phyloP scores from a whole-genome alignment of 1,140 invertebrate genomes.

The Heterodera schachtii region DNA sequence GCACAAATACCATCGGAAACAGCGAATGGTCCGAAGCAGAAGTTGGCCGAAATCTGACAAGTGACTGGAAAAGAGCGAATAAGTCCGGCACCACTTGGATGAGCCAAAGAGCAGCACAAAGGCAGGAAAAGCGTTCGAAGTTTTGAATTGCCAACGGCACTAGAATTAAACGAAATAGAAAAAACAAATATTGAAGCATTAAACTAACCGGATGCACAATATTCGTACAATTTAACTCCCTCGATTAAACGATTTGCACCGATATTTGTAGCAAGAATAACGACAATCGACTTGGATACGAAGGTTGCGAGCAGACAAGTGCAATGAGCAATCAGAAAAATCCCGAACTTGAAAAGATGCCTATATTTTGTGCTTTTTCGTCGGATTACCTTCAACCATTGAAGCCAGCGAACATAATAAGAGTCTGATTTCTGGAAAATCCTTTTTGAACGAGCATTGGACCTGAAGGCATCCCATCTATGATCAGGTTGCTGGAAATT shows the following conservation, averaged over 20 bases:
- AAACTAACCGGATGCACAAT: slow-evolving; percentile 18
- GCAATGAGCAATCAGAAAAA: slow-evolving; percentile 33
- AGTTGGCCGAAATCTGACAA: slow-evolving; percentile 21
- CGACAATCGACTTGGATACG: slow-evolving; percentile 31
- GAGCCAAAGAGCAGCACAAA: slow-evolving; percentile 40
- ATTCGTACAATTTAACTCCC: slow-evolving; percentile 27
- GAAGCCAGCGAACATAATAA: slow-evolving; percentile 34
- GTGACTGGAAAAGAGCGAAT: slow-evolving; percentile 37
- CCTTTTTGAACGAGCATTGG: slow-evolving; percentile 26
- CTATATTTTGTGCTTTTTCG: too few species aligned
- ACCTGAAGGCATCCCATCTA: slow-evolving; percentile 37
- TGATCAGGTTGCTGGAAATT: slow-evolving; percentile 7
- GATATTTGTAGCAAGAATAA: slow-evolving; percentile 42
- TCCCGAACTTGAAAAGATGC: slow-evolving; percentile 34
- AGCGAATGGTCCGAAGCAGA: slow-evolving; percentile 22
- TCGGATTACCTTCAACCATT: slow-evolving; percentile 35
- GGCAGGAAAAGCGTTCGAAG: slow-evolving; percentile 27
- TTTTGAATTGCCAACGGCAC: slow-evolving; percentile 32
- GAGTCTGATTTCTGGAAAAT: slow-evolving; percentile 22
- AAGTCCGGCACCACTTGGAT: slow-evolving; percentile 50
- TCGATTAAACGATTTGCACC: slow-evolving; percentile 9
- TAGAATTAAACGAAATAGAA: slow-evolving; percentile 6
- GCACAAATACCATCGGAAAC: slow-evolving; percentile 7
- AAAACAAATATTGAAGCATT: slow-evolving; percentile 24
- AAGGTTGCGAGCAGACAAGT: slow-evolving; percentile 38